Evolutionary conservation across 2,888 invertebrate species (phyloP).

Genomic region (Parnassius mnemosyne): DNA sequence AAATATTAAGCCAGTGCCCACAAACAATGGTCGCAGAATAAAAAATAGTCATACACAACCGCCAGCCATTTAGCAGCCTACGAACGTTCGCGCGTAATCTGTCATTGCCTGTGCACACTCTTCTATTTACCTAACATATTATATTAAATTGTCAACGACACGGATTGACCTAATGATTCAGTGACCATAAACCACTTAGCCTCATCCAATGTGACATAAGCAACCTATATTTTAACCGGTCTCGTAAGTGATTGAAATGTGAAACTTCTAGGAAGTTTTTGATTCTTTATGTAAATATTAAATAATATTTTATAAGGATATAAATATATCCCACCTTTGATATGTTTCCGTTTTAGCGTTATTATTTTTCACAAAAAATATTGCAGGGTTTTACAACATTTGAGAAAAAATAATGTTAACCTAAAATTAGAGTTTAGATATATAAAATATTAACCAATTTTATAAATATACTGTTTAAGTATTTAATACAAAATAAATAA

Average conservation of each 20-base stretch:
- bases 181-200: slow-evolving; percentile 71
- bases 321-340: no score
- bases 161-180: slow-evolving; percentile 76
- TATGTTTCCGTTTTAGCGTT: no score
- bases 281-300: slow-evolving; percentile 2
- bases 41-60: slow-evolving; percentile 39
- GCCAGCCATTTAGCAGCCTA: slow-evolving; percentile 34
- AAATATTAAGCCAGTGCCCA: slow-evolving; percentile 46
- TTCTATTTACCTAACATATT: slow-evolving; percentile 57
- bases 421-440: no score
- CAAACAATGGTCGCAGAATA: slow-evolving; percentile 50
- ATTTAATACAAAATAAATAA: no score
- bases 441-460: no score
- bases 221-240: slow-evolving; percentile 36
- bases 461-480: no score
- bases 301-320: slow-evolving; percentile 10
- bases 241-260: slow-evolving; percentile 25
- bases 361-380: no score
- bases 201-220: slow-evolving; percentile 66
- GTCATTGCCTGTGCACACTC: slow-evolving; percentile 43
- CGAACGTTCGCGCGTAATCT: slow-evolving; percentile 40
- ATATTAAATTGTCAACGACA: slow-evolving; percentile 72
- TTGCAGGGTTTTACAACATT: no score
- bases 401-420: no score
- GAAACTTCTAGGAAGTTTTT: slow-evolving; percentile 12